These are phyloP conservation scores for Euspilapteryx auroguttella DNA, from an alignment of 2,888 invertebrate genomes.

Conservation along the genomic window DNA sequence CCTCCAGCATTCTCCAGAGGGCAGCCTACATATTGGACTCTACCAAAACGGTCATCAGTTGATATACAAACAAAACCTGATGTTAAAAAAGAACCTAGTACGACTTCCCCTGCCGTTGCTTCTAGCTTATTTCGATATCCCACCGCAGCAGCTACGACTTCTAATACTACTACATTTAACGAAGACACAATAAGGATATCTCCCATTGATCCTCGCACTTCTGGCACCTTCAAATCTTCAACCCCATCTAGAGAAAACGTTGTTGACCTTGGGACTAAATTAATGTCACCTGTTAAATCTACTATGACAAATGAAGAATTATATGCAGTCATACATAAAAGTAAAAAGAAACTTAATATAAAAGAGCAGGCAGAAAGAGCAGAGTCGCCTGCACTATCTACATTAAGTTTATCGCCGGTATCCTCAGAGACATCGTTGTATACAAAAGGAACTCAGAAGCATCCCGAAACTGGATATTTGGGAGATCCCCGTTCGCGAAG, in stretches of 20 bases:
- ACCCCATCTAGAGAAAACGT: conserved; percentile 65
- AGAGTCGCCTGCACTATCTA: conserved; percentile 45
- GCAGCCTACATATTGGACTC: conserved; percentile 62
- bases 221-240: conserved; percentile 66
- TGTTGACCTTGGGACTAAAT: conserved; percentile 45
- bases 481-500: conserved; percentile 58
- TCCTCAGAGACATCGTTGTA: conserved; percentile 48
- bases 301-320: conserved; percentile 79
- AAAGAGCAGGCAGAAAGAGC: conserved; percentile 53
- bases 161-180: conserved; percentile 2
- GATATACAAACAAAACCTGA: conserved; percentile 7
- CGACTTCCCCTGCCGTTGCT: conserved; percentile 8
- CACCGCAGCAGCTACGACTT: background rate
- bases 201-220: conserved; percentile 67
- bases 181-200: conserved; percentile 63
- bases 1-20: conserved; percentile 21
- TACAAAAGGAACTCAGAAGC: conserved; percentile 37
- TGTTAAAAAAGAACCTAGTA: too few relatives aligned
- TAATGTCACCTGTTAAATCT: conserved; percentile 69
- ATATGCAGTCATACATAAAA: conserved; percentile 76
- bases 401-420: conserved; percentile 50
- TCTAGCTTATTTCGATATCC: conserved; percentile 3
- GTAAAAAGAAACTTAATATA: conserved; percentile 73
- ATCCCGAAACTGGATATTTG: conserved; percentile 66
- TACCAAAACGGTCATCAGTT: conserved; percentile 37